phyloP scores from a whole-genome alignment of 1,140 invertebrate species.

The Ruditapes philippinarum region DNA sequence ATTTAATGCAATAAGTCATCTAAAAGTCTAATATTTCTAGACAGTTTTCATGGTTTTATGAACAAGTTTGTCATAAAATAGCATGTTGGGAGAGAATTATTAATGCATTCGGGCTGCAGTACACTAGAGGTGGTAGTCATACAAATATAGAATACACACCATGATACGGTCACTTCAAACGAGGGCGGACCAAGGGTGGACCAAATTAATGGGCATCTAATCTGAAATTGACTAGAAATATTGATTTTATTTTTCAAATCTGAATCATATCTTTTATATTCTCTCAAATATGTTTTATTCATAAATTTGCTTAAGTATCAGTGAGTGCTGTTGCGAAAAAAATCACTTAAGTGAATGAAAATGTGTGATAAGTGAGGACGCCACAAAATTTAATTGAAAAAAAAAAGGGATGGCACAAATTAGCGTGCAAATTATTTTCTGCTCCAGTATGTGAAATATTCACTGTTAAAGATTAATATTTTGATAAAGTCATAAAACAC shows the following conservation, averaged over 20 bases:
- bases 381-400: constrained; percentile 19
- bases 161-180: constrained; percentile 34
- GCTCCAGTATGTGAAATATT: constrained; percentile 19
- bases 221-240: no score
- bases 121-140: not conserved
- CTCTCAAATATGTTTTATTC: no score
- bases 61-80: constrained; percentile 37
- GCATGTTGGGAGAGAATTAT: not conserved
- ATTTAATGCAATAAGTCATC: constrained; percentile 10
- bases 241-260: no score
- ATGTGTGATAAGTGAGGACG: not conserved
- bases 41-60: constrained; percentile 21
- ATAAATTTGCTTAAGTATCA: no score
- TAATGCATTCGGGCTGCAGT: not conserved
- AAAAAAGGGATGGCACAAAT: not conserved
- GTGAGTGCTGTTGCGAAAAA: no score
- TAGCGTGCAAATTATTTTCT: constrained; percentile 32
- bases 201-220: no score
- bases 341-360: no score
- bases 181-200: no score
- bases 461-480: not conserved
- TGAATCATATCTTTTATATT: no score
- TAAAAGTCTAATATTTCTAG: not conserved
- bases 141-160: constrained; percentile 23
- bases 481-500: constrained; percentile 33